Evolutionary conservation across 2,888 invertebrate genomes (phyloP), one percentile per base, ranked within the genome.

Genomic region (Muscina levida): DNA sequence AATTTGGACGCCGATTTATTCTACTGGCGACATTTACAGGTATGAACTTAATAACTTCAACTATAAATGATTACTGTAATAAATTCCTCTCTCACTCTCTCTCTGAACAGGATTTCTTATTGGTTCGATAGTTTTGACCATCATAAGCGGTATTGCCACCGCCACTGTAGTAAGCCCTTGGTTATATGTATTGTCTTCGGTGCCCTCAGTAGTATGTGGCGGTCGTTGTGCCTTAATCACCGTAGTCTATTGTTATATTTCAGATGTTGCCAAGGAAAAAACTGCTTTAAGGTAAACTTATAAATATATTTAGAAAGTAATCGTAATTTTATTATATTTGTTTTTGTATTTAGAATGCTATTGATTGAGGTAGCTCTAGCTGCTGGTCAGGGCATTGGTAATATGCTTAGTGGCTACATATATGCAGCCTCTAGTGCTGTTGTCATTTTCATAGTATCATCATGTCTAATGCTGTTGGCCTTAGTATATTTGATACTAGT

Each of bases 1-100:
- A 92, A 82, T 93, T 94, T 90, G 96, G 96, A 26, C 92, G 96
- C 57, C 94, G 94, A 86, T 95, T 95, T 6, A 90, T 95, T 71
- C 86, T 96, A 44, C 87, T 95, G 2, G 91, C 93, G 84, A 92
- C 94, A 2, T 91, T 94, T 79, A 89, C 92, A 82, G 94, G 94
- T 93, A 89, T n/a, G 72, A 1, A 53, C n/a, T 11, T 46, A 46
- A 46, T 19, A 22, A 17, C 65, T 3, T 17, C 15, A 26, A 51
- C 15, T 59, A 13, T 46, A 11, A 5, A 42, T n/a, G n/a, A n/a
- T n/a, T n/a, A n/a, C n/a, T 26, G 37, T 39, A 8, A 44, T 26
- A 17, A 1, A 65, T 57, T 51, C 13, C 26, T 17, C n/a, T n/a
- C n/a, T n/a, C n/a, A n/a, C n/a, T n/a, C n/a, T n/a, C n/a, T n/a